phyloP scores from a whole-genome alignment of 2,888 invertebrate genomes.

The Ectemnius lituratus region DNA sequence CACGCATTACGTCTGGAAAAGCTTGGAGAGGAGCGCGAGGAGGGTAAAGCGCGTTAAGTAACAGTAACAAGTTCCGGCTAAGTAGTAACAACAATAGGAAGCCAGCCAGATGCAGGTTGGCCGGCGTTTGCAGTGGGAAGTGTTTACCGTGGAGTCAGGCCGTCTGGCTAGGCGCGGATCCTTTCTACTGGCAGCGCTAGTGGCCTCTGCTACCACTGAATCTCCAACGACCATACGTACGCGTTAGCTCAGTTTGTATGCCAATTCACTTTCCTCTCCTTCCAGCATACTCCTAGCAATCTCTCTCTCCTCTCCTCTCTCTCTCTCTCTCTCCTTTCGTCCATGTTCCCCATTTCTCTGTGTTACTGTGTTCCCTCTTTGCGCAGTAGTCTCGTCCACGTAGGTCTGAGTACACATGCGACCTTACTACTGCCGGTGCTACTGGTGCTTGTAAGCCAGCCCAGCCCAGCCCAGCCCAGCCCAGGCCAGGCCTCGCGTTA shows the following conservation, averaged over 20 bases:
- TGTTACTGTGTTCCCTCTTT: conserved; percentile 39
- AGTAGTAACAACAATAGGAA: conserved; percentile 61
- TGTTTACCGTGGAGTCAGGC: conserved; percentile 42
- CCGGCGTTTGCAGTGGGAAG: conserved; percentile 30
- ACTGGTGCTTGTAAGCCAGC: too few relatives aligned
- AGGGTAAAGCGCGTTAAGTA: conserved; percentile 56
- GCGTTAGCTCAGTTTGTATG: conserved; percentile 9
- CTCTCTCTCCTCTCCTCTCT: not conserved
- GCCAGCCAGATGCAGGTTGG: conserved; percentile 23
- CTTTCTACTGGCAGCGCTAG: conserved; percentile 33
- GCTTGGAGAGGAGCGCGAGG: conserved; percentile 21
- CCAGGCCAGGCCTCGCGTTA: conserved; percentile 40
- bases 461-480: not conserved
- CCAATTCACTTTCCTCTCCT: not conserved
- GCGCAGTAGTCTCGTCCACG: conserved; percentile 43
- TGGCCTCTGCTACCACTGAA: conserved; percentile 10
- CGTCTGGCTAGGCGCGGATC: conserved; percentile 41
- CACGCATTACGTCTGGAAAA: too few relatives aligned
- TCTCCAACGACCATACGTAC: not conserved
- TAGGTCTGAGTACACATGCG: conserved; percentile 56
- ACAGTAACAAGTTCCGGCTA: conserved; percentile 56
- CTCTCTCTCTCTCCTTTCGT: conserved; percentile 4
- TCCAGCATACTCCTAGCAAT: not conserved
- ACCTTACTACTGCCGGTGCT: conserved; percentile 39
- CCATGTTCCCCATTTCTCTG: conserved; percentile 3